These are phyloP conservation scores for Drosophila kikkawai DNA, from an alignment of 1,140 invertebrate species.

Conservation along the genomic window DNA sequence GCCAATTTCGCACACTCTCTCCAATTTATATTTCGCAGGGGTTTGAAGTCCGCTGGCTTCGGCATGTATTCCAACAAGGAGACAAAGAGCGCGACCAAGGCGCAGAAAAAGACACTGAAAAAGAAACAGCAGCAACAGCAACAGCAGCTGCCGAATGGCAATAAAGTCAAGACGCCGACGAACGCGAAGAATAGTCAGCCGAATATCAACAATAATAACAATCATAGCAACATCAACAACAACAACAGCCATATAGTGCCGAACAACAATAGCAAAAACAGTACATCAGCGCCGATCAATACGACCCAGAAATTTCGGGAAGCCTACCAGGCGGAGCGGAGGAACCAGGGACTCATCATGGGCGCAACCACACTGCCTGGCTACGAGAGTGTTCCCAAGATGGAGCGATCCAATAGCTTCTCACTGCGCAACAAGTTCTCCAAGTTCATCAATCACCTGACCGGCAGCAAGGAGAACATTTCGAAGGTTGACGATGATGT, in stretches of 20 bases:
- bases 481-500: constrained; percentile 50
- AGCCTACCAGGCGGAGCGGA: constrained; percentile 49
- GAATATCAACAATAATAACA: constrained; percentile 59
- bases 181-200: constrained; percentile 32
- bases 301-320: constrained; percentile 60
- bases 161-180: constrained; percentile 47
- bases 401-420: constrained; percentile 82
- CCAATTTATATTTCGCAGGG: constrained; percentile 25
- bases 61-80: constrained; percentile 78
- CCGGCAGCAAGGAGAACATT: constrained; percentile 70
- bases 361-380: constrained; percentile 19
- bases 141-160: constrained; percentile 52
- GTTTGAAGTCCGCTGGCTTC: constrained; percentile 60
- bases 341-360: constrained; percentile 17
- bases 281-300: constrained; percentile 33
- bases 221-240: constrained; percentile 39
- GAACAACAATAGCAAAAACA: constrained; percentile 61
- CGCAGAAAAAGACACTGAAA: constrained; percentile 74
- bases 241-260: constrained; percentile 64
- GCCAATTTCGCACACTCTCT: constrained; percentile 12
- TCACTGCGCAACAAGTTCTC: constrained; percentile 69
- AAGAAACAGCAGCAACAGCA: constrained; percentile 72
- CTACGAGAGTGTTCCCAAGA: constrained; percentile 64
- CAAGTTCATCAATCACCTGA: constrained; percentile 75
- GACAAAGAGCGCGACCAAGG: constrained; percentile 68